Base-by-base conservation (phyloP, 2,888 invertebrate species). In the Lumbricus terrestris region DNA sequence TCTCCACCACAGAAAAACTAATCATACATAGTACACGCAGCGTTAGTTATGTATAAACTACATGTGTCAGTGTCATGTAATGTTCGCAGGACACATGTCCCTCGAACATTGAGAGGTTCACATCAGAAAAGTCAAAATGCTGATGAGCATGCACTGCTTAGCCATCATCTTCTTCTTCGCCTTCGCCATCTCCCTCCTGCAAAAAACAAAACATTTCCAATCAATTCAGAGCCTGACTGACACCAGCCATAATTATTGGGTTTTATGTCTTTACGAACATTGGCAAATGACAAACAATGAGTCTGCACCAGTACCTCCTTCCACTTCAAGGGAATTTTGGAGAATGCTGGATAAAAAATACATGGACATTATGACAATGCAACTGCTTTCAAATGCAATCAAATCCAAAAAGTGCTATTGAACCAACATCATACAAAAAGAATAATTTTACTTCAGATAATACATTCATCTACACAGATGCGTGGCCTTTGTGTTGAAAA, bases 171-270 rank as follows among this genome's bases (percentile, higher is more conserved):
- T 90, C 92, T 16, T 92, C 92, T 23, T 91, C 92, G 6, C 92
- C 93, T 34, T 92, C 92, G 85, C 90, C 92, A 18, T 92, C 91
- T 34, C 92, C 93, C 20, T 93, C 93, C 37, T 93, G 93, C 91
- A 93, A 54, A 0, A 35, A 69, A 40, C 38, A 42, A 88, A 40
- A 42, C 40, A 40, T 34, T 13, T 38, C 8, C 6, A 11, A 88
- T 88, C 5, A 42, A 29, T 37, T 33, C 11, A 88, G 88, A 23
- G 69, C 29, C 69, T n/a, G 29, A n/a, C 69, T n/a, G 29, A n/a
- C 8, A 29, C 29, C 69, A 69, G n/a, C n/a, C 69, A 69, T 13
- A 5, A 11, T n/a, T n/a, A 3, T 16, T 15, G 8, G 69, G 69
- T 47, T 47, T 47, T 20, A 4, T n/a, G n/a, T n/a, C 29, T 69